Conservation (phyloP, 2,888 invertebrate species). For the Melanophora roralis region DNA sequence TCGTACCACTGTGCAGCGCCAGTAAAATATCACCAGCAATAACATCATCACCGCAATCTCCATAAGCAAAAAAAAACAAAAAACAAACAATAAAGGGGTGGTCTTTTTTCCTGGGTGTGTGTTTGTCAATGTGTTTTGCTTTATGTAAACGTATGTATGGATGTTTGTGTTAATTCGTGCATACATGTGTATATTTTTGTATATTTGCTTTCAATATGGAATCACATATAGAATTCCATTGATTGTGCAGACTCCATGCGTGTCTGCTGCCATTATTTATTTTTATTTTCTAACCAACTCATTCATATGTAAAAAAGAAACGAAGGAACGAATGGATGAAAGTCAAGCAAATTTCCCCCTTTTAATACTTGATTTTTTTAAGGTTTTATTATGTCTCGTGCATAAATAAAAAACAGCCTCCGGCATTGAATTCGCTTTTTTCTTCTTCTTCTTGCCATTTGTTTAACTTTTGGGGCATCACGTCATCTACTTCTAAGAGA, state of each 20-base stretch:
- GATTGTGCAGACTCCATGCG: conserved; percentile 53
- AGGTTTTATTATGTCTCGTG: conserved; percentile 55
- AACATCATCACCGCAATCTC: neutral
- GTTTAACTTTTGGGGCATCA: conserved; percentile 58
- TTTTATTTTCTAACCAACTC: conserved; percentile 47
- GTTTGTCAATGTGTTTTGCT: conserved; percentile 5
- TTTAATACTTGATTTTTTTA: conserved; percentile 34
- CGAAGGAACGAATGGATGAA: neutral
- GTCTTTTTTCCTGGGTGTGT: conserved; percentile 44
- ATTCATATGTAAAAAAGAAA: conserved; percentile 56
- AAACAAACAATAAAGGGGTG: conserved; percentile 57
- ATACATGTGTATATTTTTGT: no score
- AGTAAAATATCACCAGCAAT: neutral
- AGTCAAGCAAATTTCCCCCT: conserved; percentile 31
- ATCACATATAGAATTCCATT: neutral
- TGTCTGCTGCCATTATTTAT: conserved; percentile 54
- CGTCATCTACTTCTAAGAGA: conserved; percentile 47
- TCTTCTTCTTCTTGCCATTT: conserved; percentile 49
- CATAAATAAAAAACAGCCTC: conserved; percentile 60
- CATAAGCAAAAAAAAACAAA: conserved; percentile 24
- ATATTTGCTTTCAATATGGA: conserved; percentile 32
- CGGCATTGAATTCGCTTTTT: conserved; percentile 39
- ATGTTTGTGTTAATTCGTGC: no score
- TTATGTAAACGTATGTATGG: neutral
- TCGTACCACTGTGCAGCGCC: conserved; percentile 32